Evolutionary conservation across 92 coral and sea anemone genomes (phyloP), one percentile per base, ranked within the genome.

Genomic region (Plumapathes pennacea): DNA sequence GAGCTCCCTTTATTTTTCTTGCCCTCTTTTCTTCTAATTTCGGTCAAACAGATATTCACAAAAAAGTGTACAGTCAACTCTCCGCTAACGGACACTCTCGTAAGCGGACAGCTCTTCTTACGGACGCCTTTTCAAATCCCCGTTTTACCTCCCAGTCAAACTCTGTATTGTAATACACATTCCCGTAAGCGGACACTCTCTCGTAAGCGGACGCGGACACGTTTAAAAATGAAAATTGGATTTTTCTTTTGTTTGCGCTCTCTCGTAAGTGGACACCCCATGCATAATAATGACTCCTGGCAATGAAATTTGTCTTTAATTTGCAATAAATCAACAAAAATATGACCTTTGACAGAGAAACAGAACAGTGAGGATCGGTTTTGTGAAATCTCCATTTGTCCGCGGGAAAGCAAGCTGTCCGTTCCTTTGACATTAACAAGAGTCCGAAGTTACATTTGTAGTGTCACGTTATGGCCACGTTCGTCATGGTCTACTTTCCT

Each of bases 361-460:
- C 45, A 54, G 61, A 54, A 54, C 61, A 54, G 45, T 34, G 28
- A 32, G 61, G 61, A 41, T 34, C 29, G 61, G 10, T 33, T 32
- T 34, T 54, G 43, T 32, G 19, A 54, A 54, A 54, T 54, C 25
- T 33, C 27, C 14, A 54, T 54, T 54, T 54, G 61, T 54, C 17
- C 44, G 61, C 46, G 61, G 61, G 15, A 54, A 54, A 54, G 61
- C 61, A 54, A 54, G 61, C 41, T 54, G 61, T 54, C 61, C 61
- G 45, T 54, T 54, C 61, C 18, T 54, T 54, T 32, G 45, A 54
- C 56, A 50, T 54, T 32, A 54, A 32, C 43, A 33, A 33, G 28
- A 32, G 44, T 32, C 61, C 43, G 14, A 32, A 1, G 26, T 13
- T 4, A 4, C 12, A 54, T 32, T 32, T 54, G 24, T 54, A 15